phyloP scores from a whole-genome alignment of 2,113 vertebrate genomes.

The Talpa occidentalis region DNA sequence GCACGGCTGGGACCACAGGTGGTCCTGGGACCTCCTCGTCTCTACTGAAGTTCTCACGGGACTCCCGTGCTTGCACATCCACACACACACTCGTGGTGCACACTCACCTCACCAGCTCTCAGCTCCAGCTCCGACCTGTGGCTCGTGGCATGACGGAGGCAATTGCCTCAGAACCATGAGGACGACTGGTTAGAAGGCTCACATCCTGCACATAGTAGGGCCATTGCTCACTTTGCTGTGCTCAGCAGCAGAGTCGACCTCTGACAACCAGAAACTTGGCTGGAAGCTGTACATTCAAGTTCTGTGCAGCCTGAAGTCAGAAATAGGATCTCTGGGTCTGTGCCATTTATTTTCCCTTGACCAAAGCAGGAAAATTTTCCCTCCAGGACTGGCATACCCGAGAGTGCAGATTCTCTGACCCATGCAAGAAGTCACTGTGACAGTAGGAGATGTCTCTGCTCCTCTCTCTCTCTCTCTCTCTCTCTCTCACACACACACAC shows the following conservation, averaged over 20 bases:
- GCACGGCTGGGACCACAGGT: background rate
- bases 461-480: background rate
- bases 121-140: background rate
- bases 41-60: background rate
- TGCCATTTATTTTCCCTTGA: background rate
- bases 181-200: background rate
- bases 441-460: background rate
- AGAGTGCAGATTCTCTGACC: background rate
- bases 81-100: background rate
- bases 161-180: background rate
- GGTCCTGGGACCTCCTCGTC: background rate
- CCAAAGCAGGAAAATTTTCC: background rate
- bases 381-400: background rate
- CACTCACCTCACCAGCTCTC: background rate
- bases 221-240: background rate
- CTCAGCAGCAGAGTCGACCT: background rate
- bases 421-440: background rate
- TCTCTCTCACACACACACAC: background rate
- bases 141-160: background rate
- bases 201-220: background rate
- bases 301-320: background rate
- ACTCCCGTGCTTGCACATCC: background rate
- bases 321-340: background rate
- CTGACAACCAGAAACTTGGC: conserved; percentile 1
- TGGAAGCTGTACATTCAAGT: background rate